phyloP scores from a whole-genome alignment of 2,797 vertebrate species.

The Microtus agrestis region DNA sequence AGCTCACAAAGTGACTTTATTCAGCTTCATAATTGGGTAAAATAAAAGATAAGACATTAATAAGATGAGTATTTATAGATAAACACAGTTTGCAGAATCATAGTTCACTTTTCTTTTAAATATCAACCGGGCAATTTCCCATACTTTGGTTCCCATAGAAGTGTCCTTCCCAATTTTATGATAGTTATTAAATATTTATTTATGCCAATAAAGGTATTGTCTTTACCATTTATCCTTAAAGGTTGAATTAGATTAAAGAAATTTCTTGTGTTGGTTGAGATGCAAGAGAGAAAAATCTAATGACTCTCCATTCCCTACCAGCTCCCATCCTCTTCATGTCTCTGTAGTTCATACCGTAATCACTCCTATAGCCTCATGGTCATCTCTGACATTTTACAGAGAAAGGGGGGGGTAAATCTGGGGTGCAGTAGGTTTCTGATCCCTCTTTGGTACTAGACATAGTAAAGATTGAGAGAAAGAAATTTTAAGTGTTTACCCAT shows the following conservation, averaged over 20 bases:
- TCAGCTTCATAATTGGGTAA: slow-evolving; percentile 12
- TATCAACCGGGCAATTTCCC: not conserved
- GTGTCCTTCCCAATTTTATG: not conserved
- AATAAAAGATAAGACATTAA: slow-evolving; percentile 37
- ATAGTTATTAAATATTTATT: not conserved
- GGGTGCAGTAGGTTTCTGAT: not conserved
- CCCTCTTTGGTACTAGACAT: not conserved
- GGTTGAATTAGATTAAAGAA: not conserved
- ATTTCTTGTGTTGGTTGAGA: not conserved
- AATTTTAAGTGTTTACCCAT: not conserved
- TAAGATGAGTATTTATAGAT: not conserved
- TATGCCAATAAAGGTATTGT: not conserved
- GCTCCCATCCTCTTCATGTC: not conserved
- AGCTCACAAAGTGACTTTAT: not conserved
- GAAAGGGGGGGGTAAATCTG: not conserved
- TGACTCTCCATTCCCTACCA: not conserved
- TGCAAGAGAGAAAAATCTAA: not conserved
- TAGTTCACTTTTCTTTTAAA: not conserved
- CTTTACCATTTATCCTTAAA: not conserved
- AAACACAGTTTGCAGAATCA: not conserved
- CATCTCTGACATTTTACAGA: not conserved
- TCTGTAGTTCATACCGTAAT: not conserved
- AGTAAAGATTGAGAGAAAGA: slow-evolving; percentile 30
- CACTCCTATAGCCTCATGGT: not conserved
- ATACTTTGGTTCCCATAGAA: not conserved